A percentile compares a stretch with the other conserved stretches of the same genome.
Conservation (phyloP, 1,140 invertebrate species). For the Formica exsecta region DNA sequence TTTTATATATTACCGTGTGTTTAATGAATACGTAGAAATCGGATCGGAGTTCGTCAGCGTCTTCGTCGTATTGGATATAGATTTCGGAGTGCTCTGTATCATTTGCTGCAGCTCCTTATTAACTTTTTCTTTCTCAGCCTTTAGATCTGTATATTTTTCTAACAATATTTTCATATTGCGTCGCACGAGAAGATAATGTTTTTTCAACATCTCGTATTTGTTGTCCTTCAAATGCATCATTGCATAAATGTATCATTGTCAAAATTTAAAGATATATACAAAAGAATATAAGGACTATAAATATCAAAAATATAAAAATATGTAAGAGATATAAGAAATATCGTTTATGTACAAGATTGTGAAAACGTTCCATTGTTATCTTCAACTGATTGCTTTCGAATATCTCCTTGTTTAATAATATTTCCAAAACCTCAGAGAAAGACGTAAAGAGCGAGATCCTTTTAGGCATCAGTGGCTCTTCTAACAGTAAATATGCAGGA, state of each 20-base stretch:
- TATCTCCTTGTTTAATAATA: neutral
- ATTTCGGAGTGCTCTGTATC: neutral
- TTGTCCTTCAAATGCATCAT: constrained; percentile 57
- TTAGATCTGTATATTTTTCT: constrained; percentile 35
- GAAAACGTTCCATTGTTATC: constrained; percentile 52
- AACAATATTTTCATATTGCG: neutral
- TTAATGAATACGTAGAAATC: neutral
- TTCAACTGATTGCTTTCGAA: constrained; percentile 53
- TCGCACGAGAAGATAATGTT: neutral
- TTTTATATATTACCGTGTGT: constrained; percentile 6
- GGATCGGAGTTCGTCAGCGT: neutral
- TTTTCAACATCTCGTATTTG: constrained; percentile 65
- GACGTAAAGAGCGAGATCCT: constrained; percentile 49
- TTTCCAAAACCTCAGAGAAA: constrained; percentile 33
- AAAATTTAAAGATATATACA: neutral
- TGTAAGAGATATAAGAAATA: neutral
- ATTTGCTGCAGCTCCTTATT: constrained; percentile 35
- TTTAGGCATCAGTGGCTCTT: constrained; percentile 44
- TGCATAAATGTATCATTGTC: too few relatives aligned
- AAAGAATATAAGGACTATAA: neutral
- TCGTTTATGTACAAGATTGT: constrained; percentile 40
- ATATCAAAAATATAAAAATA: too few relatives aligned
- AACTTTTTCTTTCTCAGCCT: neutral
- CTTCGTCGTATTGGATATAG: neutral
- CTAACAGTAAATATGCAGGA: constrained; percentile 9